These are phyloP conservation scores for Discoglossus pictus DNA, from an alignment of 2,797 vertebrate genomes.

Conservation along the genomic window DNA sequence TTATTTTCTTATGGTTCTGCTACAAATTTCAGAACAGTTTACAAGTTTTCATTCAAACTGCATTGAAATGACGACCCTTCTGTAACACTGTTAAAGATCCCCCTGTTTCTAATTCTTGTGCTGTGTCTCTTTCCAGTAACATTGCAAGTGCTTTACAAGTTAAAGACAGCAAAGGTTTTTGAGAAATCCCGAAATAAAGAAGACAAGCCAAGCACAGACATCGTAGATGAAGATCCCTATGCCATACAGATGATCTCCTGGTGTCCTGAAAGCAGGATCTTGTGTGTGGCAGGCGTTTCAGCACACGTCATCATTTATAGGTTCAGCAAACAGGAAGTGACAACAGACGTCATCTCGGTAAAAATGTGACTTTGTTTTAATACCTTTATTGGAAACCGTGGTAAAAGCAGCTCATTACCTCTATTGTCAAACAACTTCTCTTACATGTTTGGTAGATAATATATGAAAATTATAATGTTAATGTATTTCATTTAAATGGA, in stretches of 20 bases:
- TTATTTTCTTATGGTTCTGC: no score
- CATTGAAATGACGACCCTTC: no score
- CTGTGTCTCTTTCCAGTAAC: constrained; percentile 77
- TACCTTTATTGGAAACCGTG: background rate
- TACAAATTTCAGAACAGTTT: no score
- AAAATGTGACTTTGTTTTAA: constrained; percentile 23
- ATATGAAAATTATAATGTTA: no score
- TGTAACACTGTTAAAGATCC: no score
- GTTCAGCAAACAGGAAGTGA: constrained; percentile 95
- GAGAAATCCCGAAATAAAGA: constrained; percentile 93
- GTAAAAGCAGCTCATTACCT: no score
- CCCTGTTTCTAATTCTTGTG: background rate
- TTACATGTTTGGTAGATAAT: no score
- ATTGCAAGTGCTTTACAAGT: constrained; percentile 96
- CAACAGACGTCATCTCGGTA: constrained; percentile 94
- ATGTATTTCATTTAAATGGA: no score
- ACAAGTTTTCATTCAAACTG: no score
- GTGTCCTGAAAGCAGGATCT: constrained; percentile 94
- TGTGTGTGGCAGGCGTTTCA: constrained; percentile 95
- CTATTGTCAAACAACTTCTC: no score
- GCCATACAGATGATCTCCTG: constrained; percentile 95
- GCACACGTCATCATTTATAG: constrained; percentile 94
- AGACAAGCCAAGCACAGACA: constrained; percentile 86
- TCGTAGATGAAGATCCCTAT: constrained; percentile 95
- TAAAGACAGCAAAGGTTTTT: constrained; percentile 98